Base-by-base conservation (phyloP, 2,113 vertebrate species). In the Chascanopsetta lugubris region DNA sequence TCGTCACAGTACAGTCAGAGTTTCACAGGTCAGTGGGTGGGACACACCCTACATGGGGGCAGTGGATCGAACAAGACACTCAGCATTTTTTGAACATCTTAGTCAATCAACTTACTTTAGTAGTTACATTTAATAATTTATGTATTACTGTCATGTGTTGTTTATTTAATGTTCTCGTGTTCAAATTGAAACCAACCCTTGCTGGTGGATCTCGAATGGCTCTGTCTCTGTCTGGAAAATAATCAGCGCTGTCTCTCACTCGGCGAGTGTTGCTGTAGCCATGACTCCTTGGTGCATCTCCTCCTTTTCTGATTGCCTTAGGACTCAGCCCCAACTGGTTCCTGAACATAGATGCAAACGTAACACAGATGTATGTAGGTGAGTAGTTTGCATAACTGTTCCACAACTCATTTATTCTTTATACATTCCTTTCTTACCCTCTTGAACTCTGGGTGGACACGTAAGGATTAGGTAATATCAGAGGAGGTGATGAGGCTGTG, bases 391-490 rank as follows among this genome's bases (percentile, higher is more conserved):
- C 3, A 32, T 15, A 20, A 11, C 7, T 51, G 46, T 1, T 4
- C 18, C n/a, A 9, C 11, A 0, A 5, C 13, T 5, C 34, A 6
- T 5, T 38, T 3, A 24, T 15, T 25, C 8, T 53, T 17, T 11
- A 2, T n/a, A n/a, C n/a, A n/a, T n/a, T n/a, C n/a, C n/a, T 0
- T 21, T 29, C 65, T 17, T 80, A 85, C 88, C 86, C 57, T 72
- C 21, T 61, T 13, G 56, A 42, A 57, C 26, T 69, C 5, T 54
- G 56, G 0, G 71, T 20, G 0, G 48, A 29, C 15, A 18, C 2
- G 50, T 73, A 15, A 2, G 82, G 77, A 36, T 82, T 74, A 36
- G 81, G 72, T 40, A 80, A 42, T 5, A 50, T 42, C 9, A 68
- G 26, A 43, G 20, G 13, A 4, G 66, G 10, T 18, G 70, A 3